Evolutionary conservation across 2,888 invertebrate genomes (phyloP), one percentile per base, ranked within the genome.

Genomic region (Drosophila anceps): DNA sequence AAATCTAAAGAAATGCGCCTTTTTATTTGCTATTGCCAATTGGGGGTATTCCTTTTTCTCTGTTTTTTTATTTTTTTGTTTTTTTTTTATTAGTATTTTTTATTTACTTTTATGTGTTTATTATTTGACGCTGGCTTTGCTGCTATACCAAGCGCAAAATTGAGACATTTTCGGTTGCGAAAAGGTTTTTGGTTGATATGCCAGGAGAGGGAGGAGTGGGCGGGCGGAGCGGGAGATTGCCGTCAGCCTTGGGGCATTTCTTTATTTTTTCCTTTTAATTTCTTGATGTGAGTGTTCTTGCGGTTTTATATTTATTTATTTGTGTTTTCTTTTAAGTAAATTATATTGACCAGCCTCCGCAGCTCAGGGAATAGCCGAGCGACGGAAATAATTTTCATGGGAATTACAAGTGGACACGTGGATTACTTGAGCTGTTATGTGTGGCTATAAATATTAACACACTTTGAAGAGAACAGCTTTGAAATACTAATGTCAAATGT

Each of bases 61-160:
- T 10, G 44, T 70, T 57, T 12, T 29, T 33, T 60, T 72, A 72
- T 83, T 83, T 89, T 82, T 89, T 87, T 10, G 44, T 70, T 57
- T 12, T 29, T 33, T 60, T 81, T 76, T 85, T 86, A 81, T 84
- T 83, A 66, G 73, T 72, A 72, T 83, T 83, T 89, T 82, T 89
- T 87, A 89, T 89, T 89, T 89, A 87, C 90, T 84, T 84, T 84
- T 89, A 84, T 89, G 88, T 89, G 88, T 84, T 89, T 89, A 87
- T 84, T 84, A 84, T 84, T 83, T 83, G 87, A 84, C 55, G 73
- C 75, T 71, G 69, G 59, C 72, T 86, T 75, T 69, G 69, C 61
- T 84, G 88, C 75, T 51, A 68, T 60, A 66, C 78, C 73, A 73
- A 83, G 87, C 83, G 82, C 60, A 81, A 89, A 84, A 84, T 84